Evolutionary conservation across 2,113 vertebrate species (phyloP), one percentile per base, ranked within the genome.

Genomic region (Pandion haliaetus): DNA sequence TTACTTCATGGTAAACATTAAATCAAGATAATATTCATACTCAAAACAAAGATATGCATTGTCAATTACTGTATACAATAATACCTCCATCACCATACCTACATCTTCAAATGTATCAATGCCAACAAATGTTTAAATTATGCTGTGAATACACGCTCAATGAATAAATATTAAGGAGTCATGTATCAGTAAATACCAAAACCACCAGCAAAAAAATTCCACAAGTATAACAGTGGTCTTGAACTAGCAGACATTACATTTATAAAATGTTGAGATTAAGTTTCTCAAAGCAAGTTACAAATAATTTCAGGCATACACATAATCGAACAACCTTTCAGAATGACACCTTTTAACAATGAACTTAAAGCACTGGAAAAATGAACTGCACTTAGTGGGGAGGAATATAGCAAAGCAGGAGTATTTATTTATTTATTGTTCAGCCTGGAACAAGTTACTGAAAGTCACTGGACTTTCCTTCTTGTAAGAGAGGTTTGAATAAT

Each of bases 101-200:
- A n/a, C n/a, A n/a, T n/a, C 70, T 83, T 88, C 23, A 93, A 83
- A 86, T 32, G n/a, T 40, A 95, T 78, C 82, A 84, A 52, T 67
- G 89, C 76, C 79, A 93, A 63, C 16, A 77, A 88, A 24, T 21
- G 19, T 76, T 88, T 79, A 57, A 93, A 71, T 73, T 47, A 83
- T 66, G 66, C 85, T 83, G 34, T 66, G 86, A 96, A 95, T 92
- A 88, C 24, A 71, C 59, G 84, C 66, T 65, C 58, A 83, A 17
- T 24, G 29, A 96, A 93, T 92, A 66, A 97, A 93, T 31, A 86
- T 66, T 84, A 69, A 92, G 54, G 66, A 87, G 54, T 91, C 62
- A 31, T 9, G 17, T 77, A 82, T 77, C 66, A 95, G 69, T 52
- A 88, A 95, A 95, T 36, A 79, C 47, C 81, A 93, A 90, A 94